A percentile compares a stretch with the other conserved stretches of the same genome.
Evolutionary conservation across 2,797 vertebrate species (phyloP).

Genomic region (Centroberyx gerrardi): DNA sequence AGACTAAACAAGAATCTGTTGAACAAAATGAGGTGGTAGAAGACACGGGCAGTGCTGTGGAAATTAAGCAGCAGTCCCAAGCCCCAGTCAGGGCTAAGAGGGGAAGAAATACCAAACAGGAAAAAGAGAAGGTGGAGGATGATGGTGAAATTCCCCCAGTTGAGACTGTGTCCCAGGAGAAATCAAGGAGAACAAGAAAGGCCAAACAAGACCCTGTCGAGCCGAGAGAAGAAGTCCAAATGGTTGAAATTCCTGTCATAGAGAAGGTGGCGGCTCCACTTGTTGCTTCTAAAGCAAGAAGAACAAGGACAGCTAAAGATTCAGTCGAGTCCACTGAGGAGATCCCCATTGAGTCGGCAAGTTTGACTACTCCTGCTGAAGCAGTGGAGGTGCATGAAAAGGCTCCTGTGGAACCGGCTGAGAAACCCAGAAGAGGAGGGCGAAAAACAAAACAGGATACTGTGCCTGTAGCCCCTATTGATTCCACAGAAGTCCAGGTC

Average conservation of each 20-base stretch:
- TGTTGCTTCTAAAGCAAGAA: constrained; percentile 35
- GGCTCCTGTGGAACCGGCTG: not conserved
- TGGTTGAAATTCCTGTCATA: constrained; percentile 9
- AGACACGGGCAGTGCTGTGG: not conserved
- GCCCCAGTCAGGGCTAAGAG: constrained; percentile 60
- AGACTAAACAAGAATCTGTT: constrained; percentile 21
- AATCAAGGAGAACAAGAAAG: constrained; percentile 62
- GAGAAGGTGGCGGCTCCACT: constrained; percentile 30
- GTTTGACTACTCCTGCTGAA: not conserved
- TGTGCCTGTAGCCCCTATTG: not conserved
- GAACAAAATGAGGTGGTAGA: constrained; percentile 38
- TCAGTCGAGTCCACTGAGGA: not conserved
- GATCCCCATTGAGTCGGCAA: not conserved
- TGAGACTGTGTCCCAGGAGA: constrained; percentile 43
- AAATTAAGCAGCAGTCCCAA: constrained; percentile 26
- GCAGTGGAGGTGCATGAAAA: constrained; percentile 10
- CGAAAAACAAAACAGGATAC: constrained; percentile 50
- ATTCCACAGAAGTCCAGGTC: constrained; percentile 36
- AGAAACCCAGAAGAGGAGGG: constrained; percentile 67
- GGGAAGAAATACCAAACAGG: constrained; percentile 55
- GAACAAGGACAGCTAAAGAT: constrained; percentile 31
- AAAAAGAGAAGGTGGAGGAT: constrained; percentile 36
- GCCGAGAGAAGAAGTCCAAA: constrained; percentile 22
- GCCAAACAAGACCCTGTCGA: constrained; percentile 26
- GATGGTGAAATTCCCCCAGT: not conserved